These are phyloP conservation scores for Circaetus cinerascens DNA, from an alignment of 2,113 vertebrate species.

Conservation along the genomic window DNA sequence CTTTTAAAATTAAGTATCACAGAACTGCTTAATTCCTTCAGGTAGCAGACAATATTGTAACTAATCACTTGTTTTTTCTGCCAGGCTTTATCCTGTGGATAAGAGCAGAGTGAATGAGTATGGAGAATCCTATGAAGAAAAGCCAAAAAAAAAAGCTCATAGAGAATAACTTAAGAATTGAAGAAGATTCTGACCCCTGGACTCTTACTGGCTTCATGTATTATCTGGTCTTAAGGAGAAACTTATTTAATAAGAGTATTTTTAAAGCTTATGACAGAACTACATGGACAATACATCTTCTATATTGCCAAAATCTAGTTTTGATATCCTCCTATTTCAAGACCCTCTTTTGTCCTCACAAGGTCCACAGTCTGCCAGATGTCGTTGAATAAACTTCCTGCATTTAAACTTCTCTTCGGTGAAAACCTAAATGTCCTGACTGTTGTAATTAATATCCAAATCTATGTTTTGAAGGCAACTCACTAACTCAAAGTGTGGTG, in stretches of 20 bases:
- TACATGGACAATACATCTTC: conserved; percentile 53
- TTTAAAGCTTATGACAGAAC: conserved; percentile 53
- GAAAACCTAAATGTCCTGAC: neutral
- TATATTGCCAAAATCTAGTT: conserved; percentile 77
- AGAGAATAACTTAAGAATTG: conserved; percentile 72
- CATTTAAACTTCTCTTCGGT: conserved; percentile 2
- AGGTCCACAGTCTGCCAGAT: conserved; percentile 1
- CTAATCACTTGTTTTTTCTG: neutral
- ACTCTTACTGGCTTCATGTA: conserved; percentile 34
- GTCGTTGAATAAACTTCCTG: neutral
- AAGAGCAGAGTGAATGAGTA: conserved; percentile 87
- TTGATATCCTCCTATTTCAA: conserved; percentile 38
- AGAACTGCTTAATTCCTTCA: neutral
- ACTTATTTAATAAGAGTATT: conserved; percentile 63
- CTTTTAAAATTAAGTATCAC: neutral
- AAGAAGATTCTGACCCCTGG: neutral
- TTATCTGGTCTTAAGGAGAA: conserved; percentile 48
- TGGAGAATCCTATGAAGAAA: conserved; percentile 86
- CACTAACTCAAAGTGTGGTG: neutral
- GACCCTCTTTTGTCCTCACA: neutral
- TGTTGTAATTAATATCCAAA: neutral
- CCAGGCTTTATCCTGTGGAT: conserved; percentile 88
- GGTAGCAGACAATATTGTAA: neutral
- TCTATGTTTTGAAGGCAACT: neutral
- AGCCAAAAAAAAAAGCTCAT: conserved; percentile 79